Percentiles rank a stretch among this genome's conserved stretches.
phyloP scores from a whole-genome alignment of 2,113 vertebrate genomes.

The Lethenteron reissneri region DNA sequence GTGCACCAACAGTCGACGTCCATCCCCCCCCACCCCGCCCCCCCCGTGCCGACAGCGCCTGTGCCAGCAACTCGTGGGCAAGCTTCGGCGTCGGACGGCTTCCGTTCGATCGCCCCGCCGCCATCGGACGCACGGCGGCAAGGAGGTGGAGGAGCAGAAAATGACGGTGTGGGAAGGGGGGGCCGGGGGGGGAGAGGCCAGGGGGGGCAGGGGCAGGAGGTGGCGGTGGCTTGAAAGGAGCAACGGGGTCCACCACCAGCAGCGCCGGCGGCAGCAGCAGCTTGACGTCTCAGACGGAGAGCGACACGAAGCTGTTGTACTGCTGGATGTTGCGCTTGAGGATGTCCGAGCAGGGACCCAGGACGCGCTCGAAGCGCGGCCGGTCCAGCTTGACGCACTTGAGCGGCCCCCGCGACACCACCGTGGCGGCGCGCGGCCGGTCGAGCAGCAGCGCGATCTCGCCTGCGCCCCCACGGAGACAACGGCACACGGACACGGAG shows the following conservation, averaged over 20 bases:
- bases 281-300: slow-evolving; percentile 41
- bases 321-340: slow-evolving; percentile 92
- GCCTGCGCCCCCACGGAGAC: slow-evolving; percentile 28
- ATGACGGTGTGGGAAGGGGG: too few species aligned
- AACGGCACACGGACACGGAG: background rate
- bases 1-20: too few species aligned
- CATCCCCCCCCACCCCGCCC: too few species aligned
- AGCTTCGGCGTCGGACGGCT: too few species aligned
- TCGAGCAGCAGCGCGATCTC: slow-evolving; percentile 78
- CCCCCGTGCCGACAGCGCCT: too few species aligned
- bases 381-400: slow-evolving; percentile 87
- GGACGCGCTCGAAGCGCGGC: slow-evolving; percentile 75
- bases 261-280: too few species aligned
- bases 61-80: too few species aligned
- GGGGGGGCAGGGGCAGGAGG: background rate
- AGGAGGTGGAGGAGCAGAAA: too few species aligned
- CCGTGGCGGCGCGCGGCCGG: slow-evolving; percentile 67
- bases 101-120: too few species aligned
- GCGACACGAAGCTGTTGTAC: slow-evolving; percentile 96
- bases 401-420: slow-evolving; percentile 67
- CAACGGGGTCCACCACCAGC: too few species aligned
- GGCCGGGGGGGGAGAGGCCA: too few species aligned
- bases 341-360: slow-evolving; percentile 86
- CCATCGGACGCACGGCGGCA: too few species aligned
- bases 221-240: background rate